Percentiles rank a stretch among this genome's conserved stretches.
phyloP scores from a whole-genome alignment of 1,140 invertebrate genomes.

The Zaprionus tsacasi region DNA sequence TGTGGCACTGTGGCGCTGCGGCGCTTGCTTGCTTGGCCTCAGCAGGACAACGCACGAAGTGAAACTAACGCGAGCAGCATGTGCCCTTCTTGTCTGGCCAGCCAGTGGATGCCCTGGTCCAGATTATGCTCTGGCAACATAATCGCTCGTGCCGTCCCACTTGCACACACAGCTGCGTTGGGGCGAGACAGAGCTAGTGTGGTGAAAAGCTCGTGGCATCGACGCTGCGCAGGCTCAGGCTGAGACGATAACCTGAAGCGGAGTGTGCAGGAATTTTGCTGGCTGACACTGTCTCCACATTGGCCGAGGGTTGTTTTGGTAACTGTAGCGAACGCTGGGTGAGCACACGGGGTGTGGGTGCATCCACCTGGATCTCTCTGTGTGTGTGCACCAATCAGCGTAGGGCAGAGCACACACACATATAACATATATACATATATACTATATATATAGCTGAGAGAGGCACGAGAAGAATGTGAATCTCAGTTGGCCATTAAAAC shows the following conservation, averaged over 20 bases:
- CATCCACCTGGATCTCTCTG: conserved; percentile 50
- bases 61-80: conserved; percentile 78
- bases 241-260: neutral
- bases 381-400: conserved; percentile 57
- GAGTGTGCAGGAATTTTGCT: conserved; percentile 62
- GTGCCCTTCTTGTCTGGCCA: conserved; percentile 78
- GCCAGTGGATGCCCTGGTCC: conserved; percentile 65
- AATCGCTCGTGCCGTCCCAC: conserved; percentile 46
- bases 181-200: conserved; percentile 38
- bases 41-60: conserved; percentile 84
- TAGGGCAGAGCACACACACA: neutral
- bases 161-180: conserved; percentile 19
- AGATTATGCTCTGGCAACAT: conserved; percentile 71
- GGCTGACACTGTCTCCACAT: conserved; percentile 36
- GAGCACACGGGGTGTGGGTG: conserved; percentile 3
- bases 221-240: conserved; percentile 58
- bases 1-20: conserved; percentile 61
- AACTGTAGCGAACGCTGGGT: conserved; percentile 58
- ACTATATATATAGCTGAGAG: neutral
- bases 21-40: conserved; percentile 79
- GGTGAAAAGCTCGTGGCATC: conserved; percentile 70
- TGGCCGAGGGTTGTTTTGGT: conserved; percentile 72
- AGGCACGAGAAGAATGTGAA: conserved; percentile 60
- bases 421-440: neutral
- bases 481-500: conserved; percentile 74